These are phyloP conservation scores for Podarcis muralis DNA, from an alignment of 2,113 vertebrate genomes.

Conservation along the genomic window DNA sequence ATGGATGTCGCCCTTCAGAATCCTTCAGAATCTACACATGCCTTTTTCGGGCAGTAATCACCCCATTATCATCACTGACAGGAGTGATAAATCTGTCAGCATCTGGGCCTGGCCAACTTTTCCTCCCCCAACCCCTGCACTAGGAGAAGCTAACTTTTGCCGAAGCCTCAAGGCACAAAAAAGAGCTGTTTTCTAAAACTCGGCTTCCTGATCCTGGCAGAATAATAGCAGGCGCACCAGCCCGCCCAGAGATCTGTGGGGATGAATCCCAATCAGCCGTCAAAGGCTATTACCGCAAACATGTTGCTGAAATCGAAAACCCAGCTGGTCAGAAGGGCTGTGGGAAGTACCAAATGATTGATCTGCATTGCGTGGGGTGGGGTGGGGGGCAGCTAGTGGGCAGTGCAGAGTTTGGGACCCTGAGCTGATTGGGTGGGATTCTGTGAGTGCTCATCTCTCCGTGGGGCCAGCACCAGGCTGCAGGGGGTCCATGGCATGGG, in stretches of 20 bases:
- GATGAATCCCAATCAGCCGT: not conserved
- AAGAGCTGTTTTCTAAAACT: slow-evolving; percentile 8
- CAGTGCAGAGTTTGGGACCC: not conserved
- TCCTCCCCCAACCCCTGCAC: not conserved
- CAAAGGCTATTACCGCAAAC: not conserved
- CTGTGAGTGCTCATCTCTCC: not conserved
- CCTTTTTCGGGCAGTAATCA: rapidly evolving
- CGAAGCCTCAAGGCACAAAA: not conserved
- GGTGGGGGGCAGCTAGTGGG: not conserved
- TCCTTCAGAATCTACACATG: not conserved
- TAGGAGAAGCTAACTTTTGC: not conserved
- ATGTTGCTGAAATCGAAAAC: not conserved
- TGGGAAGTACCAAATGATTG: not conserved
- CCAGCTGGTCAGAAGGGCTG: not conserved
- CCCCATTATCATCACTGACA: not conserved
- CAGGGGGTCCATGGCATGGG: too few relatives aligned
- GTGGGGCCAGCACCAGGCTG: too few relatives aligned
- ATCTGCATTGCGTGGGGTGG: too few relatives aligned
- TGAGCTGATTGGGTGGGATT: not conserved
- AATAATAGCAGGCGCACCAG: not conserved
- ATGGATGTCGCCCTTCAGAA: not conserved
- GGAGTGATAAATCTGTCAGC: not conserved
- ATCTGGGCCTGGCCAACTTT: not conserved
- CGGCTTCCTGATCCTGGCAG: not conserved
- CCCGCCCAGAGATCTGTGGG: rapidly evolving